phyloP scores from a whole-genome alignment of 2,888 invertebrate species.

The Zhuqinia jingwanae region DNA sequence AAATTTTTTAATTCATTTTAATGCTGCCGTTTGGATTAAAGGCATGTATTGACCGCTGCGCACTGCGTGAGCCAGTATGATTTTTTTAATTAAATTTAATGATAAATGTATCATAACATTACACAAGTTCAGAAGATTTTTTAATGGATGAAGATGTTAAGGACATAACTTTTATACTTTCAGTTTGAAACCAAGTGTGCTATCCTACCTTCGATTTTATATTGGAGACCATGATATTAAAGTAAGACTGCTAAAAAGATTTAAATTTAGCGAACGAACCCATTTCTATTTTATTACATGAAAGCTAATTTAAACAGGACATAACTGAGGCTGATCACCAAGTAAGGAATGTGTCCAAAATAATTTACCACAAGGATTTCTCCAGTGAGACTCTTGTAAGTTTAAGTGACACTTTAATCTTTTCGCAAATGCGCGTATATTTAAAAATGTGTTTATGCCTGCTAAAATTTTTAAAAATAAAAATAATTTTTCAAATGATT shows the following conservation, averaged over 20 bases:
- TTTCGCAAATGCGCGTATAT: no score
- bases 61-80: constrained; percentile 86
- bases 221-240: constrained; percentile 92
- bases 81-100: no score
- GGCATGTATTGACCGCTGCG: constrained; percentile 91
- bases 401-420: no score
- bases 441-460: no score
- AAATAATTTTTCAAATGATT: no score
- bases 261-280: no score
- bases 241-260: no score
- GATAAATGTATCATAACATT: no score
- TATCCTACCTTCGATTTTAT: constrained; percentile 88
- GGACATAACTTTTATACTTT: neutral
- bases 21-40: constrained; percentile 83
- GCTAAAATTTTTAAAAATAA: no score
- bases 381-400: constrained; percentile 90
- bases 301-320: constrained; percentile 83
- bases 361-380: constrained; percentile 92
- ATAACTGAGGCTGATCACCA: constrained; percentile 83
- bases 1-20: no score
- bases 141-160: constrained; percentile 8
- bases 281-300: constrained; percentile 81
- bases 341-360: constrained; percentile 89
- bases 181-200: constrained; percentile 38
- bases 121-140: no score